Evolutionary conservation across 2,888 invertebrate species (phyloP).

Genomic region (Sarcophaga subvicina): DNA sequence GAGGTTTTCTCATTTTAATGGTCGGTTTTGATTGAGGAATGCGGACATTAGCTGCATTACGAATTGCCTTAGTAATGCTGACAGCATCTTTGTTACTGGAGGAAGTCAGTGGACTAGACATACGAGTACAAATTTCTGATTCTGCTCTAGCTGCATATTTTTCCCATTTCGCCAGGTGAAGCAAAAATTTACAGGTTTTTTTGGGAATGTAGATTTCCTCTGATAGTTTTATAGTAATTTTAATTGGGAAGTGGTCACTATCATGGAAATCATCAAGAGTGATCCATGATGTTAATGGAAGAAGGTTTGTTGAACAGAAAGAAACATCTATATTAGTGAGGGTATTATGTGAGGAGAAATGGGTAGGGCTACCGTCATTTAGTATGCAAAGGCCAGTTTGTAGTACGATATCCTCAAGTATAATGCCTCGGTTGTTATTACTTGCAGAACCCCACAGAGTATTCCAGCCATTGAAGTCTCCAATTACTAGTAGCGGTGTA

Average conservation of each 20-base stretch:
- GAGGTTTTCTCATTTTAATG: not conserved
- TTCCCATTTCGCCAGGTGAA: not conserved
- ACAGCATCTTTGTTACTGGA: no score
- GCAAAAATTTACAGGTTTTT: no score
- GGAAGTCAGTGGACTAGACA: not conserved
- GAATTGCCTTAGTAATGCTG: no score
- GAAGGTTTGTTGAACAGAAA: not conserved
- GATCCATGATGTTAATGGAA: not conserved
- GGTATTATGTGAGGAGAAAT: no score
- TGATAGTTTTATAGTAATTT: not conserved
- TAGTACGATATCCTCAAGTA: not conserved
- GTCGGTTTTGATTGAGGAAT: constrained; percentile 16
- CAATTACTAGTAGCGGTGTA: not conserved
- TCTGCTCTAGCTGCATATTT: not conserved
- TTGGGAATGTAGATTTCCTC: not conserved
- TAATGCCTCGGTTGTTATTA: not conserved
- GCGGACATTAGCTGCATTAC: not conserved
- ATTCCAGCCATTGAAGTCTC: not conserved
- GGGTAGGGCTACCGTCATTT: not conserved
- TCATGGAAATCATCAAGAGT: constrained; percentile 25
- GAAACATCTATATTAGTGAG: constrained; percentile 9
- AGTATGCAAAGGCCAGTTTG: not conserved
- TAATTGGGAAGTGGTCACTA: constrained; percentile 24
- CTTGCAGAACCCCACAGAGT: not conserved
- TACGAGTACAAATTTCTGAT: not conserved